Evolutionary conservation across 2,888 invertebrate genomes (phyloP).

Genomic region (Flexamia atlantica): DNA sequence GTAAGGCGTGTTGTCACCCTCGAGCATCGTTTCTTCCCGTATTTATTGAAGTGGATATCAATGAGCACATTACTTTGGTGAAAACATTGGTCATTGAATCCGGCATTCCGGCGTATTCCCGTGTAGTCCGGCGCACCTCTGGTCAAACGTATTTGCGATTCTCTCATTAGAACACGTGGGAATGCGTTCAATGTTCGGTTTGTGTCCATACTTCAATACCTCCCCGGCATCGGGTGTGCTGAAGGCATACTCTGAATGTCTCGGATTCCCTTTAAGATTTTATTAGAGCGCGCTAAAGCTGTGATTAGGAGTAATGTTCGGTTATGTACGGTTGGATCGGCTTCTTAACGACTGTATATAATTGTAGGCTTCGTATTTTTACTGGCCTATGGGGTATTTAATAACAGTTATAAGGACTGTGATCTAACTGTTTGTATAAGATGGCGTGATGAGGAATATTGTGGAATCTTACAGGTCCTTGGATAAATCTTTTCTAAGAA

Average conservation of each 20-base stretch:
- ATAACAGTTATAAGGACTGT: too few species aligned
- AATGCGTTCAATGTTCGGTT: not conserved
- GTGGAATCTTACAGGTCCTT: too few species aligned
- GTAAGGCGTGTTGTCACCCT: not conserved
- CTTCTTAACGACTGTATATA: too few species aligned
- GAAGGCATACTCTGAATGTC: not conserved
- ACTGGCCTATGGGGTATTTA: too few species aligned
- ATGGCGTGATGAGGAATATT: too few species aligned
- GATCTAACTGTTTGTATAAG: too few species aligned
- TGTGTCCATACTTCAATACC: slow-evolving; percentile 3
- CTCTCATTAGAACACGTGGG: slow-evolving; percentile 43
- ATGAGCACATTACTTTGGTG: slow-evolving; percentile 47
- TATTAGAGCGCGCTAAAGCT: not conserved
- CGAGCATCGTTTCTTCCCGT: too few species aligned
- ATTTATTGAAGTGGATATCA: slow-evolving; percentile 10
- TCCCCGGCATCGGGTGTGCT: not conserved
- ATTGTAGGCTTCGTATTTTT: too few species aligned
- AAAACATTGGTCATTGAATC: slow-evolving; percentile 57
- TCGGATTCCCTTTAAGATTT: not conserved
- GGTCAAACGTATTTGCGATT: slow-evolving; percentile 11
- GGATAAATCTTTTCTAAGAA: too few species aligned
- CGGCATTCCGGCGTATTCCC: not conserved
- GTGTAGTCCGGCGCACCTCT: too few species aligned
- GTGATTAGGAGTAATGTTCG: not conserved
- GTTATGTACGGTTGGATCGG: too few species aligned